phyloP scores from a whole-genome alignment of 2,888 invertebrate genomes.

The Venusia cambrica region DNA sequence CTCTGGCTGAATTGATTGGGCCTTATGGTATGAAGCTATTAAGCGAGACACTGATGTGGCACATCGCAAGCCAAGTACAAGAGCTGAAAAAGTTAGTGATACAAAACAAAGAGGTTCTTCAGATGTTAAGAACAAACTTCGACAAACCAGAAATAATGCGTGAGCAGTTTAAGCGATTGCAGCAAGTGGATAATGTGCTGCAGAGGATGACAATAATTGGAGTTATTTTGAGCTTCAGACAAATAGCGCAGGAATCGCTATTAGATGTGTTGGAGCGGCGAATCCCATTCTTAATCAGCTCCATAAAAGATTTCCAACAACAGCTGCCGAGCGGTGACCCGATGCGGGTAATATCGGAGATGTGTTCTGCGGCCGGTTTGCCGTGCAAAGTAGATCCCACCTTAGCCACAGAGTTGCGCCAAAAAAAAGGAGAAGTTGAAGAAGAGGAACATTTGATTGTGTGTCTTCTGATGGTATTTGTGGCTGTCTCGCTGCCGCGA shows the following conservation, averaged over 20 bases:
- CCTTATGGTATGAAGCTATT: conserved; percentile 99
- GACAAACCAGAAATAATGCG: conserved; percentile 99
- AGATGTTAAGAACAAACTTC: conserved; percentile 95
- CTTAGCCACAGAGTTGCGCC: conserved; percentile 92
- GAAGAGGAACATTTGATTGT: conserved; percentile 96
- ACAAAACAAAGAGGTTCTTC: conserved; percentile 95
- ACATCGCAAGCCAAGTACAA: conserved; percentile 98
- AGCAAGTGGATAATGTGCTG: conserved; percentile 96
- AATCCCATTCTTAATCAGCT: conserved; percentile 97
- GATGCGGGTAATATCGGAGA: conserved; percentile 95
- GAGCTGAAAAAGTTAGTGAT: conserved; percentile 96
- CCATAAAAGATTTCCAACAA: conserved; percentile 96
- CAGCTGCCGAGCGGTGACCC: conserved; percentile 95
- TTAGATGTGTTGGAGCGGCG: conserved; percentile 95
- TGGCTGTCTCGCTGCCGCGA: conserved; percentile 98
- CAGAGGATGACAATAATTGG: conserved; percentile 99
- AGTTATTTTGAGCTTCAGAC: conserved; percentile 97
- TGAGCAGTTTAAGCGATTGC: conserved; percentile 94
- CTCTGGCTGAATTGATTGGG: conserved; percentile 97
- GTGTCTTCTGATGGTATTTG: conserved; percentile 98
- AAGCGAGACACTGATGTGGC: conserved; percentile 98
- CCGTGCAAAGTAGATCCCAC: conserved; percentile 97
- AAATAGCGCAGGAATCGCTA: conserved; percentile 95
- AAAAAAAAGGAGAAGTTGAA: conserved; percentile 92
- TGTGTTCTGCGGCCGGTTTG: conserved; percentile 98